Base-by-base conservation (phyloP, 2,888 invertebrate genomes). In the Nymphalis c-album region DNA sequence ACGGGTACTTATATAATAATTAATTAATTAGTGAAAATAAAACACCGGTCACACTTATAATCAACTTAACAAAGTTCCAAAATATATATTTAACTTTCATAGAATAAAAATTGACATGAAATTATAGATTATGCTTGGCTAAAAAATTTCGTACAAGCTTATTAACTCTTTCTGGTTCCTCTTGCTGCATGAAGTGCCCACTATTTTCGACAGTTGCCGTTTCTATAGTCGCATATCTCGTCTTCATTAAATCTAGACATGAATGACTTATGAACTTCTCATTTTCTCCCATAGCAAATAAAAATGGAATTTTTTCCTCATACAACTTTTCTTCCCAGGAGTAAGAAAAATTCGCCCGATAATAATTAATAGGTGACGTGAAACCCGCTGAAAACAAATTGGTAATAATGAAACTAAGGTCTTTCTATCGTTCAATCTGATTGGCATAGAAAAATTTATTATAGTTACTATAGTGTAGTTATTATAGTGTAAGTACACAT, bases 311-410 rank as follows among this genome's bases (percentile, higher is more conserved):
- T n/a, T 86, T 83, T 55, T 84, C 85, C 17, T 82, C 75, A 46
- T 78, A 81, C 35, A 79, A 74, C 16, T 81, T 85, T 7, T 82
- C 78, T 17, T 84, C 76, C 4, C 83, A 40, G 1, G 75, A 71
- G 69, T 78, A 83, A 1, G 68, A 58, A 71, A 90, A 83, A 75
- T 93, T 93, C 1, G 93, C 93, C 57, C 94, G 84, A 76, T 94
- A 94, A 81, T 93, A 94, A 77, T 94, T 93, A 17, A 94, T 78
- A 0, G 94, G 93, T 1, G 90, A 85, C 1, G 93, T 94, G 48
- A 93, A 81, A 0, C 93, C 93, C 74, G 79, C 94, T 94, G 86
- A 26, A 88, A 87, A 70, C 61, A 68, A 73, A 74, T 65, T 47
- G 31, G 47, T 20, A 50, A 22, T 31, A 31, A 20, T 55, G 16